These are phyloP conservation scores for Dicranocentrus wangi DNA, from an alignment of 2,888 invertebrate species.

Conservation along the genomic window DNA sequence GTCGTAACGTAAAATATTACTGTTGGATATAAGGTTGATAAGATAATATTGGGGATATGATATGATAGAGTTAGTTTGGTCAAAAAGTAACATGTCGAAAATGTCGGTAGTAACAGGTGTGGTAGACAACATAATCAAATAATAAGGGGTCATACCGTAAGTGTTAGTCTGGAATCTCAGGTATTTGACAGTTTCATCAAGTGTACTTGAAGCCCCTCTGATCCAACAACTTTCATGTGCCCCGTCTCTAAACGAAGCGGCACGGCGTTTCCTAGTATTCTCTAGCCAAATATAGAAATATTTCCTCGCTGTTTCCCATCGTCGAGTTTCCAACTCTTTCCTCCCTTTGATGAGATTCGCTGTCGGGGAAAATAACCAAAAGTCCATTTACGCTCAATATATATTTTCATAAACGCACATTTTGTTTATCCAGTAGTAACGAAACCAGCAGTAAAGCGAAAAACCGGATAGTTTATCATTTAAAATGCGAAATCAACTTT, in stretches of 20 bases:
- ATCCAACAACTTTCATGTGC: slow-evolving; percentile 65
- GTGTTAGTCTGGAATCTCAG: slow-evolving; percentile 50
- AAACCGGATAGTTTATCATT: too few relatives aligned
- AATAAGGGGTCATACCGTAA: slow-evolving; percentile 3
- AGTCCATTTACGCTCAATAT: too few relatives aligned
- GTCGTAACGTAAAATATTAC: too few relatives aligned
- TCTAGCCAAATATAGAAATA: slow-evolving; percentile 59
- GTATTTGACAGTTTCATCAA: slow-evolving; percentile 65
- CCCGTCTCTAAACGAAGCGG: neutral
- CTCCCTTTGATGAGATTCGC: slow-evolving; percentile 43
- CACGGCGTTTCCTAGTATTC: slow-evolving; percentile 48
- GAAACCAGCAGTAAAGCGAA: too few relatives aligned
- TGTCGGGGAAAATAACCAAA: neutral
- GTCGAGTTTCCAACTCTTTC: slow-evolving; percentile 27
- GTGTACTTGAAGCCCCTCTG: slow-evolving; percentile 30
- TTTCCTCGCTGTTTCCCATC: slow-evolving; percentile 57
- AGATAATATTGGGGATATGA: too few relatives aligned
- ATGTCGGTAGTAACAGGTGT: neutral
- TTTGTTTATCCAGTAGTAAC: neutral
- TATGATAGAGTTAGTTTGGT: too few relatives aligned
- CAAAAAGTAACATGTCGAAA: neutral
- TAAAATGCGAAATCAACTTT: too few relatives aligned
- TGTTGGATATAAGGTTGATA: too few relatives aligned
- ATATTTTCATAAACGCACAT: neutral
- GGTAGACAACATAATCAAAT: neutral